These are phyloP conservation scores for Mythimna loreyi DNA, from an alignment of 2,888 invertebrate species.

Conservation along the genomic window DNA sequence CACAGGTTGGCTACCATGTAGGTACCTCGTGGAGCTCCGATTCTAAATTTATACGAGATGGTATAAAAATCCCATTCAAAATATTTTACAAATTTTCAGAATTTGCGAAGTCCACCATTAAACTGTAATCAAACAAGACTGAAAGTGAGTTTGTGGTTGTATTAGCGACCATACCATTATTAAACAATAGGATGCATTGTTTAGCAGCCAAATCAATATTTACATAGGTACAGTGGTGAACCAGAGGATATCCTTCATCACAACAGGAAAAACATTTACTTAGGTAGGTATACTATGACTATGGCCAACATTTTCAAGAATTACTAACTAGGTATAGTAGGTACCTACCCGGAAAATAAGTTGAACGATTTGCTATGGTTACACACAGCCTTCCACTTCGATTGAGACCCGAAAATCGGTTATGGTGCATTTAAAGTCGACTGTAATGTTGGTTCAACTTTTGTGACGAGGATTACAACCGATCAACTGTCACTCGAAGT, in stretches of 20 bases:
- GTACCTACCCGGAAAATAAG: too few relatives aligned
- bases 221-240: neutral
- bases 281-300: neutral
- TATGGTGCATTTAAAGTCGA: too few relatives aligned
- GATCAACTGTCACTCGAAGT: too few relatives aligned
- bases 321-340: too few relatives aligned
- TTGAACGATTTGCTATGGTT: too few relatives aligned
- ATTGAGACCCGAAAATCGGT: too few relatives aligned
- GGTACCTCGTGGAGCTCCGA: neutral
- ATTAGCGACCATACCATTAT: neutral
- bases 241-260: neutral
- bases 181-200: slow-evolving; percentile 10
- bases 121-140: neutral
- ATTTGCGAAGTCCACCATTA: neutral
- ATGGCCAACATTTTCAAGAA: neutral
- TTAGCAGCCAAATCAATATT: neutral
- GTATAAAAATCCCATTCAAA: neutral
- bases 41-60: neutral
- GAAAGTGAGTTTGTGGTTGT: neutral
- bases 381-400: too few relatives aligned
- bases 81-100: neutral
- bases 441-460: too few relatives aligned
- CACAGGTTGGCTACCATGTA: too few relatives aligned
- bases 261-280: neutral
- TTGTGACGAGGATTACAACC: too few relatives aligned